Evolutionary conservation across 2,113 vertebrate species (phyloP).

Genomic region (Mystacornis crossleyi): DNA sequence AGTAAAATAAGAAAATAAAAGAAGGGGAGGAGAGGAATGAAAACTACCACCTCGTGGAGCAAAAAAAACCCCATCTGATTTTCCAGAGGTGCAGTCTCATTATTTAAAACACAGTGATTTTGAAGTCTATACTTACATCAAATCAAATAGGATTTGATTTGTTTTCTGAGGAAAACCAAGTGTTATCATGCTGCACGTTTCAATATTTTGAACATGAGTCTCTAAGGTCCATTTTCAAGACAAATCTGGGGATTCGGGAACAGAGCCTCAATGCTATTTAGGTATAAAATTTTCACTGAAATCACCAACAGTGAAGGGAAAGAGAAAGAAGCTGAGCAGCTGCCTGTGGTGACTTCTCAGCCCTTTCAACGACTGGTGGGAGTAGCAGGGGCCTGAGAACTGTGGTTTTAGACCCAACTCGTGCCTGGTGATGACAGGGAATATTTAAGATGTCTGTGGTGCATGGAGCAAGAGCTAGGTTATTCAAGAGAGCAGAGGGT

Average conservation of each 20-base stretch:
- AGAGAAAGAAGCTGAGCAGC: neutral
- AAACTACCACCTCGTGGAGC: neutral
- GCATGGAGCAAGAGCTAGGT: neutral
- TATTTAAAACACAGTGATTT: neutral
- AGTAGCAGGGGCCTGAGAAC: neutral
- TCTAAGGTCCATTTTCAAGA: neutral
- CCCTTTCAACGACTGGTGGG: neutral
- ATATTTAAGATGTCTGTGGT: neutral
- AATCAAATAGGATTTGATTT: neutral
- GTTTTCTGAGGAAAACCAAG: neutral
- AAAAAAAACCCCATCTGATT: neutral
- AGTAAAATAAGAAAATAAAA: neutral
- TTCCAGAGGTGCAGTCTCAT: neutral
- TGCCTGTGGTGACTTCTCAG: neutral
- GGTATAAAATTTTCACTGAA: neutral
- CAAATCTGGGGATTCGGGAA: neutral
- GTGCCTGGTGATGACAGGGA: neutral
- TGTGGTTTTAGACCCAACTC: neutral
- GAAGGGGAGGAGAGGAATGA: accelerated
- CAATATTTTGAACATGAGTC: neutral
- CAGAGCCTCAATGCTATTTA: neutral
- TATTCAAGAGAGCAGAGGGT: neutral
- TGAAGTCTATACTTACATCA: neutral
- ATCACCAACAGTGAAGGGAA: neutral
- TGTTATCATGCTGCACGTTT: neutral